Base-by-base conservation (phyloP, 2,888 invertebrate species). In the Agriotes lineatus region DNA sequence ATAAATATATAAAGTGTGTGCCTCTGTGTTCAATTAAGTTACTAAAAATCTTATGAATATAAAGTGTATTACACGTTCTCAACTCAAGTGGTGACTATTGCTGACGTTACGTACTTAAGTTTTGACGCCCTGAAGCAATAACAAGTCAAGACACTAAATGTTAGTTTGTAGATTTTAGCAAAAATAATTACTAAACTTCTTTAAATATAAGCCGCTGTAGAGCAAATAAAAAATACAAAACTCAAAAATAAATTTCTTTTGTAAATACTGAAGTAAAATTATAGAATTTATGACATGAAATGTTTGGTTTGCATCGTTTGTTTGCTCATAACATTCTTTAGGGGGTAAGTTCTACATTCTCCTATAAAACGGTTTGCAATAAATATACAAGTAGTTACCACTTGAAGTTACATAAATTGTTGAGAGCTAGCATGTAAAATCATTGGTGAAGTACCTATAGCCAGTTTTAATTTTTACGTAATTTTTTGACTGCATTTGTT, bases 11-110 rank as follows among this genome's bases (percentile, higher is more conserved):
- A 56, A 58, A 60, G 64, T 52, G 57, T 66, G 69, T 69, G 69
- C 69, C 69, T 69, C 57, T 65, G 61, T 69, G 69, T 69, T 65
- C 69, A 64, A 60, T 69, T 69, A 69, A 59, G 66, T 66, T 66
- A 57, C 25, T 56, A 57, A 60, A 56, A 61, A 62, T 67, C 67
- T 67, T 67, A 67, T 67, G 67, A 67, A 61, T 48, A 57, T 30
- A 42, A 54, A 54, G 12, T 20, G 19, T 56, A 16, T 44, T n/a
- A n/a, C n/a, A n/a, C n/a, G n/a, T n/a, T 20, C 22, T 7, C 19
- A 22, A 37, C 61, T 61, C 45, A 37, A 48, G 61, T 67, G 67
- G 67, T 59, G 52, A 66, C 54, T 33, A 19, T 58, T 30, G 19
- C 39, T 57, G n/a, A n/a, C 25, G 20, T 50, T 22, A 39, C 42